These are phyloP conservation scores for Gymnorhina tibicen DNA, from an alignment of 2,113 vertebrate genomes.

Conservation along the genomic window DNA sequence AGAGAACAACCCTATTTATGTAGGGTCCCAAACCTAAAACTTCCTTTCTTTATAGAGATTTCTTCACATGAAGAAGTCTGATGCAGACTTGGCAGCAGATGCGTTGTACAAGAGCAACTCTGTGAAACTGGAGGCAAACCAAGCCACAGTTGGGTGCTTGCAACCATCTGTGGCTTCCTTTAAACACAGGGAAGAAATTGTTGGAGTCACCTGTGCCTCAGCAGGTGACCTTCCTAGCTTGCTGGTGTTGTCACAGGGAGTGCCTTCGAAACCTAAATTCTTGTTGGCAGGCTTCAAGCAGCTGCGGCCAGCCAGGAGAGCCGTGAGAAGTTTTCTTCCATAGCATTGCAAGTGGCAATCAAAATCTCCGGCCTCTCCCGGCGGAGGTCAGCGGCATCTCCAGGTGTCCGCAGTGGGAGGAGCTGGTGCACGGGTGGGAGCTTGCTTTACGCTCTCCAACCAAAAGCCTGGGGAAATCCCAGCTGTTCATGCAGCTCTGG, in stretches of 20 bases:
- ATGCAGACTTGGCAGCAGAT: not conserved
- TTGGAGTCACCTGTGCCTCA: not conserved
- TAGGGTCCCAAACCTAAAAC: not conserved
- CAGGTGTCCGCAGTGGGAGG: not conserved
- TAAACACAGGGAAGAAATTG: not conserved
- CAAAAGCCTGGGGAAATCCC: not conserved
- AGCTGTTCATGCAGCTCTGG: not conserved
- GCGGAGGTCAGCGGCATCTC: not conserved
- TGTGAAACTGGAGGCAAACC: not conserved
- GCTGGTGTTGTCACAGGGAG: not conserved
- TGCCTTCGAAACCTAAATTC: not conserved
- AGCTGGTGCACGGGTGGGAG: not conserved
- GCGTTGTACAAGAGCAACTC: not conserved
- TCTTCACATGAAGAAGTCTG: not conserved
- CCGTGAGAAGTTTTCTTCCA: not conserved
- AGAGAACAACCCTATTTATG: not conserved
- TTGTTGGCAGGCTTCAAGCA: not conserved
- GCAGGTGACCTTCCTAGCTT: not conserved
- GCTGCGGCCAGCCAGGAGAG: not conserved
- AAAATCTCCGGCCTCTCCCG: not conserved
- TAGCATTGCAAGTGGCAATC: not conserved
- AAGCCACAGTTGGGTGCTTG: not conserved
- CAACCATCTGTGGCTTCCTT: not conserved
- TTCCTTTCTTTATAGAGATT: not conserved
- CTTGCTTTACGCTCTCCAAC: not conserved